Evolutionary conservation across 2,888 invertebrate genomes (phyloP), one percentile per base, ranked within the genome.

Genomic region (Dusona sp.): DNA sequence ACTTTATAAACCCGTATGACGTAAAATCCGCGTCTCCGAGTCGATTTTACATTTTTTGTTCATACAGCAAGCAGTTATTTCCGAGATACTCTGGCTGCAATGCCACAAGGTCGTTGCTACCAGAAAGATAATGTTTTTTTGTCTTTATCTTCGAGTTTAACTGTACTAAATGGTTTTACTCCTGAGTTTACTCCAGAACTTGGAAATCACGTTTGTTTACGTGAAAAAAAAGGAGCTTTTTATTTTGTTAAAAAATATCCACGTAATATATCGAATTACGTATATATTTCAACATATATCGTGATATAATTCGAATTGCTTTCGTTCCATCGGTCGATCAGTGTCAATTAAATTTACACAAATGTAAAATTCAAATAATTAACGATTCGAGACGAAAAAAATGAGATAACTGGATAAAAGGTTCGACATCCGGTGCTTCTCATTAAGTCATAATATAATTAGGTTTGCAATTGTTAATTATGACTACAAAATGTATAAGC

Each of bases 101-200:
- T 54, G 48, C 61, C 74, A 73, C 87, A 85, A 87, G 85, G 86
- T 79, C 80, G 72, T 83, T 83, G 86, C 84, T 79, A 86, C 78
- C 88, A 73, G 77, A 79, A 79, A 74, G 88, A 80, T 84, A 65
- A 67, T 65, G 61, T 61, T 61, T 61, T 25, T 16, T 48, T 74
- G 6, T 74, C 75, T 84, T 80, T 77, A 42, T 61, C 74, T 36
- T 64, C 33, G 19, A 61, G 64, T 79, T 29, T 64, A 84, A 84
- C 57, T 57, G 42, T 65, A 38, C 75, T 36, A 9, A 61, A 64
- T n/a, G n/a, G n/a, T 74, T 57, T 16, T 38, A 8, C 22, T 38
- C 19, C 11, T 29, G 19, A 13, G 1, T 29, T 57, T 64, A 19
- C 45, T 25, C 25, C 29, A 75, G 75, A 64, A 64, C 38, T 51